Percentiles rank a stretch among this genome's conserved stretches.
Conservation (phyloP, 2,113 vertebrate genomes). For the Rhinogobius similis region DNA sequence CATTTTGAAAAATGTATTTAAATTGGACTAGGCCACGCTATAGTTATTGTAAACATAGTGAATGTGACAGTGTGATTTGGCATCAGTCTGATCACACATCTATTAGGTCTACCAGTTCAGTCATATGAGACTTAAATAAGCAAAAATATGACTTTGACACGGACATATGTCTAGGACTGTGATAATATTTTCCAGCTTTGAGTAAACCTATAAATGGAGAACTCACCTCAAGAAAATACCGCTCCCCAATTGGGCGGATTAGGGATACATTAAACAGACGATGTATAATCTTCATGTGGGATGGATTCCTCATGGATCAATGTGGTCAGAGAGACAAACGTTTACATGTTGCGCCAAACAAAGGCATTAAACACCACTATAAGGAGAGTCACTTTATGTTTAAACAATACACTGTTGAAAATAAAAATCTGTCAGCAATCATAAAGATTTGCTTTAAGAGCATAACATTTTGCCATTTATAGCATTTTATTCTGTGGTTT, state of each 20-base stretch:
- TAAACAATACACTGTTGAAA: constrained; percentile 6
- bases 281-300: constrained; percentile 24
- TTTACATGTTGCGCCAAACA: constrained; percentile 15
- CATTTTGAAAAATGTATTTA: too few relatives aligned
- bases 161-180: background rate
- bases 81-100: background rate
- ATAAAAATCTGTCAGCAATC: constrained; percentile 9
- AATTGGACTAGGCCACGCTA: too few relatives aligned
- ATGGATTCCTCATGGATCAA: constrained; percentile 18
- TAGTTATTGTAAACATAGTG: background rate
- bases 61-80: background rate
- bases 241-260: constrained; percentile 24
- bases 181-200: background rate
- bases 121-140: background rate
- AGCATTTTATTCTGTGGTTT: constrained; percentile 29
- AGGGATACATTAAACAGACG: constrained; percentile 17
- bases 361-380: constrained; percentile 13
- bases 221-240: constrained; percentile 29
- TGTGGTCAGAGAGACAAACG: constrained; percentile 23
- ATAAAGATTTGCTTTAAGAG: constrained; percentile 21
- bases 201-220: constrained; percentile 27
- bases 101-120: background rate
- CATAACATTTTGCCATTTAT: constrained; percentile 8
- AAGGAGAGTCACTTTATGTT: constrained; percentile 11
- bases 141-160: background rate